Evolutionary conservation across 2,888 invertebrate genomes (phyloP), one percentile per base, ranked within the genome.

Genomic region (Diarsia rubi): DNA sequence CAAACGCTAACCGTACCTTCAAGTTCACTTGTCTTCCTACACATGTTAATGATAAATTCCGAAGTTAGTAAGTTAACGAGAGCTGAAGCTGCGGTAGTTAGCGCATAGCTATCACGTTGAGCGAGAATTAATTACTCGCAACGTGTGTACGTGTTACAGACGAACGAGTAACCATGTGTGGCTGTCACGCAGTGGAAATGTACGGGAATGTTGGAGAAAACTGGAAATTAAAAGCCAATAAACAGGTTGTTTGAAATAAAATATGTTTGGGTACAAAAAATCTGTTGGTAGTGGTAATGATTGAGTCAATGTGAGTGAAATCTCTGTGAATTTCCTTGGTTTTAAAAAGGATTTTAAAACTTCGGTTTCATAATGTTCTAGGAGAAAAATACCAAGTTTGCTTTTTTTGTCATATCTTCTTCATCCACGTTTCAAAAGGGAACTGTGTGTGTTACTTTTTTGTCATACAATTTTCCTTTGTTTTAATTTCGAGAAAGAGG

Each of bases 91-190:
- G 63, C 57, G 63, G 63, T 67, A 45, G 67, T 72, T 64, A 76
- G 70, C 70, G 68, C 68, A 84, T 75, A 54, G 69, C 77, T 69
- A 72, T 69, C 84, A 63, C 60, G 76, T 75, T 67, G 63, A 84
- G 72, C 63, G 81, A 69, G 69, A 84, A 76, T 81, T 81, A 84
- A 82, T 84, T 73, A 82, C 66, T 75, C 49, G n/a, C 69, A 64
- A 69, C 69, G 63, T 72, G 66, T 81, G 73, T 62, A 81, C 74
- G 69, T 52, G 37, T 24, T 42, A 63, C 49, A 24, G 24, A 79
- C 12, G n/a, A 52, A 31, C 19, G 9, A 59, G 59, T 31, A 65
- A 68, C 37, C 68, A 69, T 44, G 49, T 62, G 68, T 52, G 62
- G 31, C 24, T 80, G 49, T 21, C 45, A 80, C 16, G 27, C 21